phyloP scores from a whole-genome alignment of 1,140 invertebrate genomes.

The Oedothorax gibbosus region DNA sequence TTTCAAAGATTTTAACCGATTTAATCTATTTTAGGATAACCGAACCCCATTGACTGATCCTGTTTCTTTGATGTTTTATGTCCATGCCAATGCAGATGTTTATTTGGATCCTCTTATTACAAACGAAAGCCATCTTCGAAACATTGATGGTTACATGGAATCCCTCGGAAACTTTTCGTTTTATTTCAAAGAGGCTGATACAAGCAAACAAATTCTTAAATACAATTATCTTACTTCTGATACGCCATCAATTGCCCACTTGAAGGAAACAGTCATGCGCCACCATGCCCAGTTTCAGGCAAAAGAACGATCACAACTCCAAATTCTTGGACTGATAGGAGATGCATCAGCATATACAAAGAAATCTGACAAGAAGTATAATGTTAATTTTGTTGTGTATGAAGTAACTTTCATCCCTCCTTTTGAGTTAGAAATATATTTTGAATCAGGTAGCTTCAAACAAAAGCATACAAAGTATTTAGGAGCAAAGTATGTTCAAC shows the following conservation, averaged over 20 bases:
- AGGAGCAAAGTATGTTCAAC: constrained; percentile 72
- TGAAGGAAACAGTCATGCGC: constrained; percentile 82
- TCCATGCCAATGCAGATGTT: constrained; percentile 68
- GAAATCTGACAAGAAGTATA: constrained; percentile 63
- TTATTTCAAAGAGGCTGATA: constrained; percentile 67
- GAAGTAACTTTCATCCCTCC: constrained; percentile 81
- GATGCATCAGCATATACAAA: constrained; percentile 59
- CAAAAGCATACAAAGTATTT: constrained; percentile 72
- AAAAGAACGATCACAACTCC: constrained; percentile 65
- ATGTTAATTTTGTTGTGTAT: constrained; percentile 84
- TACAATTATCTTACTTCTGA: constrained; percentile 80
- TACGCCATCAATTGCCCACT: constrained; percentile 75
- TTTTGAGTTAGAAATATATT: constrained; percentile 86
- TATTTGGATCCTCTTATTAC: constrained; percentile 66
- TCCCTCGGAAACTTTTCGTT: constrained; percentile 83
- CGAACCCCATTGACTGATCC: constrained; percentile 51
- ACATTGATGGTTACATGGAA: constrained; percentile 81
- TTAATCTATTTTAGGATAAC: constrained; percentile 49
- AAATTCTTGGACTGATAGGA: constrained; percentile 66
- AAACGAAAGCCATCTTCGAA: constrained; percentile 73
- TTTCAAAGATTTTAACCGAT: neutral
- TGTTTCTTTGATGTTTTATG: constrained; percentile 72
- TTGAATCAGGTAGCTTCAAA: constrained; percentile 79
- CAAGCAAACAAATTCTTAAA: constrained; percentile 74
- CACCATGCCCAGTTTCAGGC: constrained; percentile 68